phyloP scores from a whole-genome alignment of 1,140 invertebrate genomes.

The Cephus cinctus region DNA sequence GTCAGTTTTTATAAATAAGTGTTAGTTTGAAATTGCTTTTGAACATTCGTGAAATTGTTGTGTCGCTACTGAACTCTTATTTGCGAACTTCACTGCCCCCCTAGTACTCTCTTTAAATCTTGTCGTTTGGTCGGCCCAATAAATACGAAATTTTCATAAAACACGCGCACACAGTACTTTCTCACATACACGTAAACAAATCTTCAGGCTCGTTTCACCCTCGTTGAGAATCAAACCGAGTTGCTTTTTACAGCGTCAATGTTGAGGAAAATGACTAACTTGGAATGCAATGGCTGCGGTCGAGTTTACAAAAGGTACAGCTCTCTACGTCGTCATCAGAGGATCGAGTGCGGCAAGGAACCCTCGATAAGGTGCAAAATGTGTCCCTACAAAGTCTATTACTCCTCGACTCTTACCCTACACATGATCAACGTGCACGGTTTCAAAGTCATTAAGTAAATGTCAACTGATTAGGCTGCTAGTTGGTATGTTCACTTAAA shows the following conservation, averaged over 20 bases:
- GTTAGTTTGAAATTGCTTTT: not conserved
- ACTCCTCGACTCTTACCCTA: conserved; percentile 25
- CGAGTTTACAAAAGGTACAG: conserved; percentile 42
- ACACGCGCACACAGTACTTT: too few relatives aligned
- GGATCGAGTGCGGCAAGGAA: conserved; percentile 46
- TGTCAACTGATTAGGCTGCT: too few relatives aligned
- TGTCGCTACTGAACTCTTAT: too few relatives aligned
- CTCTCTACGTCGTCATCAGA: conserved; percentile 40
- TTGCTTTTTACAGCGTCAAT: conserved; percentile 21
- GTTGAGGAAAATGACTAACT: conserved; percentile 18
- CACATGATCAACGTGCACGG: conserved; percentile 28
- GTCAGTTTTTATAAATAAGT: too few relatives aligned
- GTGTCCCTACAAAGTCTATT: conserved; percentile 41
- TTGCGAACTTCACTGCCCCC: too few relatives aligned
- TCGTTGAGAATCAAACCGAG: conserved; percentile 23
- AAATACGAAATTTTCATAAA: not conserved
- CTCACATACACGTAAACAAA: not conserved
- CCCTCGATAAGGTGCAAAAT: conserved; percentile 41
- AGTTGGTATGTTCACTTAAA: too few relatives aligned
- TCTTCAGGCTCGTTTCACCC: conserved; percentile 29
- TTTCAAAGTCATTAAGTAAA: conserved; percentile 18
- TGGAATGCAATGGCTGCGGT: conserved; percentile 26
- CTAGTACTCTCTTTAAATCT: too few relatives aligned
- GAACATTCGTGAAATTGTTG: too few relatives aligned
- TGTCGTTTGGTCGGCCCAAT: not conserved